These are phyloP conservation scores for Mohoua ochrocephala DNA, from an alignment of 2,113 vertebrate genomes.

Conservation along the genomic window DNA sequence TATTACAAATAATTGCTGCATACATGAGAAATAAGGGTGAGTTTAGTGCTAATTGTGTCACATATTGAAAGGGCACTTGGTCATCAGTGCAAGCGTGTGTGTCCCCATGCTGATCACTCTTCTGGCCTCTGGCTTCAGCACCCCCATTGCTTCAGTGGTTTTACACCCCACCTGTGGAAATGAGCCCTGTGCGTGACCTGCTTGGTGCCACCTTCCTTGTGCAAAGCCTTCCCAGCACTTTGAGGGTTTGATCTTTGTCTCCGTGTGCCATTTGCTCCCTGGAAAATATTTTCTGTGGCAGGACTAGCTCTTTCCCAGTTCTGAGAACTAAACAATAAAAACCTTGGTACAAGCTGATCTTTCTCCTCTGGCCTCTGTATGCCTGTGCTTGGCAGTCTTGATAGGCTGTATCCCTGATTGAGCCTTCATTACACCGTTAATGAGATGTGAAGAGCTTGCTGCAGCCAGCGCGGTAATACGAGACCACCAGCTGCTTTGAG, in stretches of 20 bases:
- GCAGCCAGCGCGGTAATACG: background rate
- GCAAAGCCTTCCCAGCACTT: background rate
- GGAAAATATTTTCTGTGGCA: background rate
- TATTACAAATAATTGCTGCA: background rate
- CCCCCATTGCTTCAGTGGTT: background rate
- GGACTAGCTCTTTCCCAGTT: background rate
- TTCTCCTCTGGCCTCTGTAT: background rate
- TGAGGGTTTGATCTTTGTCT: background rate
- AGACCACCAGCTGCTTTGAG: conserved; percentile 25
- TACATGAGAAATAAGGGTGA: background rate
- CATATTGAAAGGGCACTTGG: background rate
- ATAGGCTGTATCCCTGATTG: conserved; percentile 17
- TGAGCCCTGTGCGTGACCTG: background rate
- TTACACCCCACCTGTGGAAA: background rate
- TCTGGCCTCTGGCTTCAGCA: background rate
- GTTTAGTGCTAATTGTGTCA: background rate
- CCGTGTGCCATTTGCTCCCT: accelerated
- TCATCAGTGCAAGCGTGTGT: accelerated
- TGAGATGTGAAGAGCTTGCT: conserved; percentile 61
- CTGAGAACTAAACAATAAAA: background rate
- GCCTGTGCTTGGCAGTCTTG: conserved; percentile 13
- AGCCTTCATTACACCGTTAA: conserved; percentile 52
- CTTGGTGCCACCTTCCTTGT: background rate
- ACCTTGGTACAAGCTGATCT: background rate
- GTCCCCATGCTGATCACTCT: background rate